A percentile compares a stretch with the other conserved stretches of the same genome.
These are phyloP conservation scores for Noctilio leporinus DNA, from an alignment of 2,113 vertebrate species.

Conservation along the genomic window DNA sequence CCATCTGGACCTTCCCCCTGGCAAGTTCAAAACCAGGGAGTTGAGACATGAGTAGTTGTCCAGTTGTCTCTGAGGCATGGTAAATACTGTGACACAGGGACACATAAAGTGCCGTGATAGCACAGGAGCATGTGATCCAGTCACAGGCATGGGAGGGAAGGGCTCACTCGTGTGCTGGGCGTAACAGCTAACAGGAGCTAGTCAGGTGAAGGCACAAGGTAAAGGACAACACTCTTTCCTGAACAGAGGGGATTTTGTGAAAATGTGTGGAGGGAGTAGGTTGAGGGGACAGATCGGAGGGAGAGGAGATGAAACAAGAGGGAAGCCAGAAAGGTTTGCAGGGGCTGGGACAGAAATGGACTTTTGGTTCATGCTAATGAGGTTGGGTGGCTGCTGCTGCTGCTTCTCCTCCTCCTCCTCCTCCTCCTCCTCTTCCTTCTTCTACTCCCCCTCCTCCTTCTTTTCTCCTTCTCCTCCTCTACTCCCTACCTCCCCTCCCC, in stretches of 20 bases:
- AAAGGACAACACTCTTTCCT: neutral
- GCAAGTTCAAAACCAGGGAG: neutral
- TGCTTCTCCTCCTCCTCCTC: too few relatives aligned
- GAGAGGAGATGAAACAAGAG: neutral
- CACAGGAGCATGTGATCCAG: neutral
- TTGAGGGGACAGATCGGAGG: neutral
- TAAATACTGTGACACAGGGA: neutral
- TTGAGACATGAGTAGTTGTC: neutral
- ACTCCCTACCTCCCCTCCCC: too few relatives aligned
- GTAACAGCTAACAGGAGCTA: neutral
- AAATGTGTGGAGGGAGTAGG: neutral
- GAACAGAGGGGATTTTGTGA: neutral
- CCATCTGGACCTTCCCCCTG: neutral
- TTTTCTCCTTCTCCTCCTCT: too few relatives aligned
- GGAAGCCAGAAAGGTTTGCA: neutral
- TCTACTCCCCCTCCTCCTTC: too few relatives aligned
- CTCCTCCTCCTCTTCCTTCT: too few relatives aligned
- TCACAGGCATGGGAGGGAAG: neutral
- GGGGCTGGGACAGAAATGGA: neutral
- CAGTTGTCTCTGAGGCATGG: neutral
- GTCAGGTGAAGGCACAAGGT: neutral
- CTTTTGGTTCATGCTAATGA: neutral
- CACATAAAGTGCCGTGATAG: neutral
- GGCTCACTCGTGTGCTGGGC: fast-evolving
- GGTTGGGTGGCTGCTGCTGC: too few relatives aligned